A percentile compares a stretch with the other conserved stretches of the same genome.
Conservation (phyloP, 2,797 vertebrate genomes). For the Onychomys torridus region DNA sequence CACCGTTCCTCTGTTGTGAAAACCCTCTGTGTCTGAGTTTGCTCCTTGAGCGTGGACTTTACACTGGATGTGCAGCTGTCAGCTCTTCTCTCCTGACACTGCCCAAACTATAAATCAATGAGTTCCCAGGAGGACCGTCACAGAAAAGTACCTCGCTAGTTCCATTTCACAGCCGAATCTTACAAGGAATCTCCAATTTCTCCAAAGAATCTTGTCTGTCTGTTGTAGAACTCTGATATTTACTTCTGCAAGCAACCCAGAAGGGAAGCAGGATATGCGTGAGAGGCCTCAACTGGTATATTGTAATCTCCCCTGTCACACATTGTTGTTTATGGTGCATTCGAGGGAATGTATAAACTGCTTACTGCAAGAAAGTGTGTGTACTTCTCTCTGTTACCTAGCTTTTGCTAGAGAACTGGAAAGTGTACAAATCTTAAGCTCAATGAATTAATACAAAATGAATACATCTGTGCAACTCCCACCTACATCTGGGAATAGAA, state of each 20-base stretch:
- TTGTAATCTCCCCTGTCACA: background rate
- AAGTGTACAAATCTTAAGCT: background rate
- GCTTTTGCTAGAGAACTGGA: constrained; percentile 4
- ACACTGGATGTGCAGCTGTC: background rate
- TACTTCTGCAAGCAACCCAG: background rate
- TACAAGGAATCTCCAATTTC: background rate
- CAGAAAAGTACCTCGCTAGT: background rate
- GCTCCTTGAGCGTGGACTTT: background rate
- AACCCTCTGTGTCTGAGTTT: background rate
- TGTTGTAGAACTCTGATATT: background rate
- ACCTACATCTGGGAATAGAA: constrained; percentile 8
- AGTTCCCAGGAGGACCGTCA: background rate
- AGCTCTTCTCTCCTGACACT: background rate
- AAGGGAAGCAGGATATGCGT: background rate
- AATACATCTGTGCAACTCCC: background rate
- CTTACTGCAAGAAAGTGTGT: background rate
- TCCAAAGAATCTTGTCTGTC: constrained; percentile 11
- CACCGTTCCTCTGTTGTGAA: background rate
- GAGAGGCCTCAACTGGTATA: background rate
- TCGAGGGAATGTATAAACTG: background rate
- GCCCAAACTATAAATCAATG: background rate
- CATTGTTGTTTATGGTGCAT: background rate
- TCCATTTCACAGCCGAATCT: background rate
- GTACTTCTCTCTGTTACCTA: background rate
- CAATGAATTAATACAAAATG: background rate